Conservation (phyloP, 2,888 invertebrate genomes). For the Pseudolycoriella hygida region DNA sequence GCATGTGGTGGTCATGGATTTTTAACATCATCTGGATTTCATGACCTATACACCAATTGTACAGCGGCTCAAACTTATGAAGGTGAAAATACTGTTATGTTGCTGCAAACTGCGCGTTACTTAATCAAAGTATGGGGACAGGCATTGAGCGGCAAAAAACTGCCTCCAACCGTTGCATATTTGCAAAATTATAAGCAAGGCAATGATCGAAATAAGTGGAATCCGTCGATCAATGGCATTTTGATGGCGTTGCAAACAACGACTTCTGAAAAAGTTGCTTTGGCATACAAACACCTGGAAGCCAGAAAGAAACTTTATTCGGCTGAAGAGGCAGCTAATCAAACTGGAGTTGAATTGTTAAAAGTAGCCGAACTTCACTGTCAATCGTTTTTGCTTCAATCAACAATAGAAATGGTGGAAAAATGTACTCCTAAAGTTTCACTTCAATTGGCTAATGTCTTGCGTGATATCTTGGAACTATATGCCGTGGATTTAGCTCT, state of each 20-base stretch:
- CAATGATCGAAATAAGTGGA: slow-evolving; percentile 24
- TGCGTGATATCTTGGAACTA: slow-evolving; percentile 49
- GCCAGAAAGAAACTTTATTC: neutral
- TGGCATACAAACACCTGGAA: neutral
- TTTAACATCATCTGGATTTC: slow-evolving; percentile 2
- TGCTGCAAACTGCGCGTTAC: slow-evolving; percentile 30
- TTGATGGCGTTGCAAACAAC: neutral
- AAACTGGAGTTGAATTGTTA: neutral
- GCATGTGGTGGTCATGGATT: slow-evolving; percentile 8
- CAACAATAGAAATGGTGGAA: neutral
- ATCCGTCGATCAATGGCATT: neutral
- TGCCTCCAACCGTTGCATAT: slow-evolving; percentile 47
- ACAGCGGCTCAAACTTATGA: slow-evolving; percentile 6
- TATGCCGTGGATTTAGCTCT: slow-evolving; percentile 31
- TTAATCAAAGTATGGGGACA: slow-evolving; percentile 55
- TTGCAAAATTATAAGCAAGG: slow-evolving; percentile 25
- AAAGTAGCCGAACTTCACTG: neutral
- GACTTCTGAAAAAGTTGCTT: neutral
- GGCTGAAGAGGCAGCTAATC: neutral
- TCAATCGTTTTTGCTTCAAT: neutral
- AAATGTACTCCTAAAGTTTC: slow-evolving; percentile 35
- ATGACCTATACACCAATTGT: neutral
- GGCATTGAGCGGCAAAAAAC: slow-evolving; percentile 32
- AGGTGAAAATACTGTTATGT: slow-evolving; percentile 7
- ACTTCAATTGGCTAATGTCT: slow-evolving; percentile 35